These are phyloP conservation scores for Tachystola acroxantha DNA, from an alignment of 2,888 invertebrate species.

Conservation along the genomic window DNA sequence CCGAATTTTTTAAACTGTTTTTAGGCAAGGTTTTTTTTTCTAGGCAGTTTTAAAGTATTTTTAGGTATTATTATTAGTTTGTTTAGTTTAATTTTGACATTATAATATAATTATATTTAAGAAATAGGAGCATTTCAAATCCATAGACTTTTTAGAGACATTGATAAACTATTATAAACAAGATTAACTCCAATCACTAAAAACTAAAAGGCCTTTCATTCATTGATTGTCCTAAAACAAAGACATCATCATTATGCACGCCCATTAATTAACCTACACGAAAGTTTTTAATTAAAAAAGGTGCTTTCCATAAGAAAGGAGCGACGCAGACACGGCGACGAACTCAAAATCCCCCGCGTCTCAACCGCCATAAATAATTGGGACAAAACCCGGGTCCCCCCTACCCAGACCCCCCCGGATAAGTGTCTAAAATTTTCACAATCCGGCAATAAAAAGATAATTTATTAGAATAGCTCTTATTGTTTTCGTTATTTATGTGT, in stretches of 20 bases:
- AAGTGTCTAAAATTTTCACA: slow-evolving; percentile 79
- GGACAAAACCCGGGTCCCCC: slow-evolving; percentile 63
- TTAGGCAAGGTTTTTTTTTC: too few relatives aligned
- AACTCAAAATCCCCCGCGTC: slow-evolving; percentile 69
- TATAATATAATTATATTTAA: too few relatives aligned
- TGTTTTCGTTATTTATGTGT: slow-evolving; percentile 78
- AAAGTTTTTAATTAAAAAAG: slow-evolving; percentile 73
- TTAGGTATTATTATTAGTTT: too few relatives aligned
- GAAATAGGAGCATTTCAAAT: too few relatives aligned
- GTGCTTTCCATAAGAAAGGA: slow-evolving; percentile 65
- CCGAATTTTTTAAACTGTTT: too few relatives aligned
- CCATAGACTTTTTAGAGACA: too few relatives aligned
- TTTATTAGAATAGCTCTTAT: slow-evolving; percentile 79
- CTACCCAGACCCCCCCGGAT: slow-evolving; percentile 53
- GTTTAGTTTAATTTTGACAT: too few relatives aligned
- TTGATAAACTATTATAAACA: too few relatives aligned
- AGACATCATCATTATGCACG: slow-evolving; percentile 39
- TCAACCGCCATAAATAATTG: slow-evolving; percentile 76
- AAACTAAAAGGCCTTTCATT: too few relatives aligned
- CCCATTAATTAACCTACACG: slow-evolving; percentile 70
- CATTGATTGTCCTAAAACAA: too few relatives aligned
- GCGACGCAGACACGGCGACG: slow-evolving; percentile 62
- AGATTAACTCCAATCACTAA: too few relatives aligned
- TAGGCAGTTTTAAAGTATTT: too few relatives aligned
- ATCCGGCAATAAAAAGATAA: slow-evolving; percentile 79